These are phyloP conservation scores for Pseudococcus longispinus DNA, from an alignment of 2,888 invertebrate species.

Conservation along the genomic window DNA sequence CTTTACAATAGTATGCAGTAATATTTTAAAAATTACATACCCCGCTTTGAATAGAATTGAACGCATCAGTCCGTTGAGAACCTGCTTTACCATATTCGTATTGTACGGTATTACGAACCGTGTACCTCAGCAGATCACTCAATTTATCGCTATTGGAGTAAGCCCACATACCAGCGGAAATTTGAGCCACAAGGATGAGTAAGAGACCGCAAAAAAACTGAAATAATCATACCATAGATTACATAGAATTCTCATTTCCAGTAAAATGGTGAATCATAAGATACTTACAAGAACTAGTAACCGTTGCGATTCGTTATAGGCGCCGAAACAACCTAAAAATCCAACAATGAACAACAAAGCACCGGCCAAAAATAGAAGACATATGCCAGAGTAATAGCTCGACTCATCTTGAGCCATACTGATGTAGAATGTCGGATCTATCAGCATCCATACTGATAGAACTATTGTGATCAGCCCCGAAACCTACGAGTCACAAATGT, in stretches of 20 bases:
- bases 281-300: slow-evolving; percentile 75
- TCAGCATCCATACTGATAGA: slow-evolving; percentile 78
- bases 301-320: slow-evolving; percentile 78
- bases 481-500: slow-evolving; percentile 67
- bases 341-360: slow-evolving; percentile 76
- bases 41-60: slow-evolving; percentile 73
- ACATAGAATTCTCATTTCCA: not conserved
- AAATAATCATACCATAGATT: slow-evolving; percentile 59
- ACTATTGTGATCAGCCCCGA: slow-evolving; percentile 74
- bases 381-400: slow-evolving; percentile 73
- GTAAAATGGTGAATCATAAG: not conserved
- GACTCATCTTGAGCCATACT: slow-evolving; percentile 72
- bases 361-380: slow-evolving; percentile 76
- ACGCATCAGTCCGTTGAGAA: slow-evolving; percentile 68
- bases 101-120: slow-evolving; percentile 71
- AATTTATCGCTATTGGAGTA: slow-evolving; percentile 74
- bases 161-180: slow-evolving; percentile 80
- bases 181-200: slow-evolving; percentile 78
- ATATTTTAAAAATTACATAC: slow-evolving; percentile 62
- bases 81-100: slow-evolving; percentile 68
- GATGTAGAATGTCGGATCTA: slow-evolving; percentile 76
- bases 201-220: slow-evolving; percentile 81
- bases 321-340: slow-evolving; percentile 84
- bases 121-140: slow-evolving; percentile 70
- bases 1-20: not conserved